These are phyloP conservation scores for Tonatia bakeri DNA, from an alignment of 2,113 vertebrate genomes.

Conservation along the genomic window DNA sequence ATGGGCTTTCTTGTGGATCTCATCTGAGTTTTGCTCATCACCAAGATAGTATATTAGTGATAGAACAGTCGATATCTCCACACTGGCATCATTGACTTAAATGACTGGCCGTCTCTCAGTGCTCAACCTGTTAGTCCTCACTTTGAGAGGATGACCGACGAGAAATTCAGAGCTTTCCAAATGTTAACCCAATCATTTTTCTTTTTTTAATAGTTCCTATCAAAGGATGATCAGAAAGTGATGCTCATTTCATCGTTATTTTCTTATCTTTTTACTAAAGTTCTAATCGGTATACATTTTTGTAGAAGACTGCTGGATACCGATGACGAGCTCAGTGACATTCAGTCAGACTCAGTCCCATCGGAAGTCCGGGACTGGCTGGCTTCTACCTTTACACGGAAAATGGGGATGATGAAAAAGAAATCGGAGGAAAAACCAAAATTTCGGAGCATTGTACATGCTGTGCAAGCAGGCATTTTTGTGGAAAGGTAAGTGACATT, in stretches of 20 bases:
- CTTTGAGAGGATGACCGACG: background rate
- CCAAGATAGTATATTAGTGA: background rate
- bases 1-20: background rate
- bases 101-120: background rate
- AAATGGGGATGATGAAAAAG: slow-evolving; percentile 94
- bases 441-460: slow-evolving; percentile 97
- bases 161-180: slow-evolving; percentile 21
- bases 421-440: slow-evolving; percentile 95
- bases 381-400: slow-evolving; percentile 96
- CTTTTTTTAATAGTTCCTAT: background rate
- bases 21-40: background rate
- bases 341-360: slow-evolving; percentile 93
- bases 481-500: slow-evolving; percentile 87
- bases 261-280: background rate
- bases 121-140: background rate
- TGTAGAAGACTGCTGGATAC: slow-evolving; percentile 92
- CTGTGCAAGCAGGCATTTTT: slow-evolving; percentile 98
- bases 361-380: slow-evolving; percentile 97
- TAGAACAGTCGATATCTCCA: background rate
- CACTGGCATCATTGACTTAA: background rate
- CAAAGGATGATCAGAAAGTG: background rate
- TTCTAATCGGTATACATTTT: background rate
- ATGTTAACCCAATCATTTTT: background rate
- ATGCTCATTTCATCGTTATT: background rate
- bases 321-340: slow-evolving; percentile 95